These are phyloP conservation scores for Leptothorax acervorum DNA, from an alignment of 2,888 invertebrate species.

Conservation along the genomic window DNA sequence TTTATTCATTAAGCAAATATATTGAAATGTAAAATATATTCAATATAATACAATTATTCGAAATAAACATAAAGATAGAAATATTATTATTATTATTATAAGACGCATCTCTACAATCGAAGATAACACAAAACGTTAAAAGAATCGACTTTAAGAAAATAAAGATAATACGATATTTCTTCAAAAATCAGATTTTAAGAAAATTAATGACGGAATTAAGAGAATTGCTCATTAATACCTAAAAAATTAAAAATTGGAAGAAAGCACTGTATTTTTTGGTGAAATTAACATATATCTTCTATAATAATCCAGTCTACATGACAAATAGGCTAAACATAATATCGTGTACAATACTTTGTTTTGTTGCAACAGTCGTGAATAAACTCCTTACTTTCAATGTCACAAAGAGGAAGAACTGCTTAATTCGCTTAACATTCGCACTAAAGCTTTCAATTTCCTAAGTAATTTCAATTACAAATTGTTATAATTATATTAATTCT, in stretches of 20 bases:
- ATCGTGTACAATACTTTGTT: constrained; percentile 43
- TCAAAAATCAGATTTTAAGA: constrained; percentile 20
- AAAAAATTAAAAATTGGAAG: constrained; percentile 12
- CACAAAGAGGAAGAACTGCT: constrained; percentile 41
- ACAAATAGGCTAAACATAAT: constrained; percentile 37
- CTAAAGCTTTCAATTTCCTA: constrained; percentile 31
- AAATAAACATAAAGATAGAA: constrained; percentile 50
- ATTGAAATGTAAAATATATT: constrained; percentile 51
- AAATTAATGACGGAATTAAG: constrained; percentile 3
- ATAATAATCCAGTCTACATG: constrained; percentile 25
- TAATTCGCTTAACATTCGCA: constrained; percentile 22
- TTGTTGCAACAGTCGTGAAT: constrained; percentile 27
- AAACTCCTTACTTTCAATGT: constrained; percentile 17
- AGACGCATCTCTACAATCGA: constrained; percentile 38
- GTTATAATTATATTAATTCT: constrained; percentile 1
- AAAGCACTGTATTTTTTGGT: constrained; percentile 21
- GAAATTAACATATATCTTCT: constrained; percentile 33
- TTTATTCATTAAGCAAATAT: constrained; percentile 55
- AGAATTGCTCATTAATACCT: constrained; percentile 10
- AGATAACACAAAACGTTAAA: constrained; percentile 30
- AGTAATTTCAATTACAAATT: constrained; percentile 30
- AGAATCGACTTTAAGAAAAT: constrained; percentile 21
- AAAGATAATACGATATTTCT: not conserved
- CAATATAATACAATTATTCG: constrained; percentile 42
- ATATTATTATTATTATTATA: constrained; percentile 36